These are phyloP conservation scores for Leptonema lineaticorne DNA, from an alignment of 1,140 invertebrate species.

Conservation along the genomic window DNA sequence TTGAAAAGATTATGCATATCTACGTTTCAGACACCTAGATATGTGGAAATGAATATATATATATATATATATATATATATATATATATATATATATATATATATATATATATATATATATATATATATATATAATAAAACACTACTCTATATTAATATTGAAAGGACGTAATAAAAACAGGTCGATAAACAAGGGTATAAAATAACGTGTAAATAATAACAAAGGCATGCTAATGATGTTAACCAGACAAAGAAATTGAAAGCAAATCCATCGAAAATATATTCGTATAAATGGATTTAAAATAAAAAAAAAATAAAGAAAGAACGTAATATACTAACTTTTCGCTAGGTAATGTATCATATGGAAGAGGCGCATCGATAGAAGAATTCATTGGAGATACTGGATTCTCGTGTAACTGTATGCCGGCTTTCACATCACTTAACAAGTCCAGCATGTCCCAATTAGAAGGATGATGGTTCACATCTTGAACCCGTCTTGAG, in stretches of 20 bases:
- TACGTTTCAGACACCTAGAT: too few relatives aligned
- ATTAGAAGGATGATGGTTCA: slow-evolving; percentile 39
- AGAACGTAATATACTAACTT: slow-evolving; percentile 56
- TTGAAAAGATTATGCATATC: too few relatives aligned
- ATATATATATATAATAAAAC: too few relatives aligned
- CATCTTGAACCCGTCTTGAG: slow-evolving; percentile 8
- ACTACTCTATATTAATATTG: too few relatives aligned
- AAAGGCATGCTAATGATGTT: background rate
- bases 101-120: too few relatives aligned
- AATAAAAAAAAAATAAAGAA: background rate
- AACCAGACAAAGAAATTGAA: background rate
- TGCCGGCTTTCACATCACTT: slow-evolving; percentile 63
- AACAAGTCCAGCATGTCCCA: slow-evolving; percentile 69
- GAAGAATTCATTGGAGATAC: background rate
- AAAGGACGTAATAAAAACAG: too few relatives aligned
- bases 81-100: too few relatives aligned
- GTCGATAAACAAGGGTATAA: too few relatives aligned
- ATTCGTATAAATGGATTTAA: too few relatives aligned
- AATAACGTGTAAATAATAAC: background rate
- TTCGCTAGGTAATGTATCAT: slow-evolving; percentile 59
- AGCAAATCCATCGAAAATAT: slow-evolving; percentile 9
- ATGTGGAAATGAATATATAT: too few relatives aligned
- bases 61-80: too few relatives aligned
- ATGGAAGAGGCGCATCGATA: slow-evolving; percentile 42
- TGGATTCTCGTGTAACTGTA: slow-evolving; percentile 19